Base-by-base conservation (phyloP, 1,140 invertebrate species). In the Agrilus planipennis region DNA sequence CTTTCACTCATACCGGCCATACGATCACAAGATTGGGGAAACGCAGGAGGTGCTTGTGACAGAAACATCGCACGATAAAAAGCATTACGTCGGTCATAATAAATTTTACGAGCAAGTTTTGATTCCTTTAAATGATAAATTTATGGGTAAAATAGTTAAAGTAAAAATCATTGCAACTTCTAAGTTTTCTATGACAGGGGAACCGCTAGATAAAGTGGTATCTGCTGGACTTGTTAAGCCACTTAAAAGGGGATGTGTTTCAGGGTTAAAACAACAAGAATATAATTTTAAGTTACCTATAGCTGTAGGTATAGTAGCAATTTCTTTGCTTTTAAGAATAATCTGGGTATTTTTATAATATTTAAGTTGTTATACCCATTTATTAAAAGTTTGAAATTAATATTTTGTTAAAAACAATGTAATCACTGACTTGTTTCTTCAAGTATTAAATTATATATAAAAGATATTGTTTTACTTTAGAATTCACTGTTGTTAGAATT, bases 101-200 rank as follows among this genome's bases (percentile, higher is more conserved):
- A 89, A 95, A 60, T 86, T 68, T 56, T 99, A 99, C 60, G 90
- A 97, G 62, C 95, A 99, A 70, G 81, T 94, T 4, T 62, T 94
- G 23, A 70, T 94, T 0, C 85, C 87, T 0, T 84, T 84, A 64
- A 67, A 77, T 16, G 67, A 81, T 5, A 70, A 77, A 49, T 75
- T 79, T 14, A 75, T 94, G 71, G 92, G 92, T 0, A 85, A 87
- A 60, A 73, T 82, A 55, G 67, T 95, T 0, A 75, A 70, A 19
- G 89, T 95, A 0, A 70, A 75, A 53, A 88, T 95, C 16, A 66
- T 70, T 0, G 69, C 74, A 32, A 72, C 81, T 0, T 79, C 75
- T 0, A 95, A 95, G 65, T 84, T 92, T 64, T 93, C 79, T 41
- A 83, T 95, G 81, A 76, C 79, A 34, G 88, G 79, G 0, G 64